Conservation (phyloP, 2,888 invertebrate genomes). For the Tillus elongatus region DNA sequence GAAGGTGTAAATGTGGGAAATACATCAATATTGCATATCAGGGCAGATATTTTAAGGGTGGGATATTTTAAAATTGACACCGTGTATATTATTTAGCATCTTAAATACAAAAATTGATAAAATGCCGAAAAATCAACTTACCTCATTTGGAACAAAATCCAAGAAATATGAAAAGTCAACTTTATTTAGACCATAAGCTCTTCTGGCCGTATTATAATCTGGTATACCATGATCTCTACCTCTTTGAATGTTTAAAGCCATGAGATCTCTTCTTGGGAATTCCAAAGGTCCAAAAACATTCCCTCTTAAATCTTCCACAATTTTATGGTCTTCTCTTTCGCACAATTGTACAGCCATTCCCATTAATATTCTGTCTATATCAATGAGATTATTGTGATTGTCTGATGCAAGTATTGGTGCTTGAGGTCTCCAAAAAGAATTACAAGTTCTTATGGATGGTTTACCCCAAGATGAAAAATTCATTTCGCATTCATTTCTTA, state of each 20-base stretch:
- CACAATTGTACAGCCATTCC: conserved; percentile 48
- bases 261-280: conserved; percentile 49
- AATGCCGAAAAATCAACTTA: too few species aligned
- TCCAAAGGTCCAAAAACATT: conserved; percentile 50
- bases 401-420: conserved; percentile 32
- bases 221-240: conserved; percentile 50
- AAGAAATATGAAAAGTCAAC: conserved; percentile 10
- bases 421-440: conserved; percentile 47
- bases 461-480: conserved; percentile 27
- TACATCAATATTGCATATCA: too few species aligned
- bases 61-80: too few species aligned
- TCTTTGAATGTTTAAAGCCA: conserved; percentile 51
- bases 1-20: too few species aligned
- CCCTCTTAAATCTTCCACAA: conserved; percentile 51
- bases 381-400: conserved; percentile 25
- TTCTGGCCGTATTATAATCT: conserved; percentile 51
- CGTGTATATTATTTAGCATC: too few species aligned
- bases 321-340: conserved; percentile 47
- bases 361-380: conserved; percentile 47
- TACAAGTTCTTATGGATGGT: conserved; percentile 43
- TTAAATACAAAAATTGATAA: too few species aligned
- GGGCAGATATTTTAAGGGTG: too few species aligned
- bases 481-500: conserved; percentile 35
- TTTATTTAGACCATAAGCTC: conserved; percentile 41
- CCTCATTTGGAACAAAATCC: too few species aligned